A percentile compares a stretch with the other conserved stretches of the same genome.
Evolutionary conservation across 2,888 invertebrate species (phyloP).

Genomic region (Tenthredo amoena): DNA sequence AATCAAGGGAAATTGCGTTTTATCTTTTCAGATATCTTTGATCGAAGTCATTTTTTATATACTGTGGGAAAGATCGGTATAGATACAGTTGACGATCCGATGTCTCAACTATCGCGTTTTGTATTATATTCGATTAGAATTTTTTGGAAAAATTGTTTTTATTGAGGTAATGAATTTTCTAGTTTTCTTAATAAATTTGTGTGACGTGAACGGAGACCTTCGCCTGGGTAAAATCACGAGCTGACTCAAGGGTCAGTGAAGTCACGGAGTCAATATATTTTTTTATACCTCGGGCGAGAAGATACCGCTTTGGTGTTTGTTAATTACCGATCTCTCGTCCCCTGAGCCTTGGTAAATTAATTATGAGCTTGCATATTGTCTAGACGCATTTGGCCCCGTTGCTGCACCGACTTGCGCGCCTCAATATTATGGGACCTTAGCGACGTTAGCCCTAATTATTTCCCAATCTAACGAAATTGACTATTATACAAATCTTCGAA

Average conservation of each 20-base stretch:
- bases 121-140: background rate
- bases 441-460: slow-evolving; percentile 46
- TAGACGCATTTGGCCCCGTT: slow-evolving; percentile 57
- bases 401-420: background rate
- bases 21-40: background rate
- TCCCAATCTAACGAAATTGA: slow-evolving; percentile 22
- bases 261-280: slow-evolving; percentile 53
- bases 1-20: background rate
- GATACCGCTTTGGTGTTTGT: slow-evolving; percentile 61
- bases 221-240: background rate
- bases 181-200: background rate
- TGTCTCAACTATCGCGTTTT: background rate
- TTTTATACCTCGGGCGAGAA: slow-evolving; percentile 24
- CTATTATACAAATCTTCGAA: background rate
- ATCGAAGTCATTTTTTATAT: background rate
- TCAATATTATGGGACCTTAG: slow-evolving; percentile 7
- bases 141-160: background rate
- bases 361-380: slow-evolving; percentile 72
- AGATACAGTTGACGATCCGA: background rate
- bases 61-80: background rate
- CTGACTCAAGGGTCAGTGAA: slow-evolving; percentile 37
- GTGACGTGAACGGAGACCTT: background rate
- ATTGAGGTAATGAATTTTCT: background rate
- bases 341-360: slow-evolving; percentile 66
- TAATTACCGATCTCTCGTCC: slow-evolving; percentile 65